phyloP scores from a whole-genome alignment of 2,797 vertebrate species.

The Sebastes oblongus region DNA sequence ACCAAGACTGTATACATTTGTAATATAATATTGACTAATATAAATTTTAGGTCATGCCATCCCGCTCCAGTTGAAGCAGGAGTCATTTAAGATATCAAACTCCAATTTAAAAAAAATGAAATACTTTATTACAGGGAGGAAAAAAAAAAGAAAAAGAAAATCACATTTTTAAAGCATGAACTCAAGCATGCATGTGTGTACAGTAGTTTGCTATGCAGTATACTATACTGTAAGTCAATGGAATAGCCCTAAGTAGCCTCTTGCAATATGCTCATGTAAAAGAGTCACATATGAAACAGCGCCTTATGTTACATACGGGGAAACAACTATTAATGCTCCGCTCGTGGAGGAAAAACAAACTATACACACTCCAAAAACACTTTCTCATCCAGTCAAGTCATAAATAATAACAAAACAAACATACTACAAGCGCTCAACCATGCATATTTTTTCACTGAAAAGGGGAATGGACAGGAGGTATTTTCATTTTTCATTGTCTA shows the following conservation, averaged over 20 bases:
- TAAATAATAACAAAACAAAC: conserved; percentile 63
- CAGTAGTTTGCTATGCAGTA: conserved; percentile 60
- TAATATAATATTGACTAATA: background rate
- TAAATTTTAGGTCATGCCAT: background rate
- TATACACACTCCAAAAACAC: conserved; percentile 12
- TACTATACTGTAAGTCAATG: conserved; percentile 18
- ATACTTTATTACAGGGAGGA: conserved; percentile 56
- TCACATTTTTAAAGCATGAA: conserved; percentile 56
- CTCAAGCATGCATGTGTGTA: conserved; percentile 57
- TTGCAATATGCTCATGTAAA: conserved; percentile 38
- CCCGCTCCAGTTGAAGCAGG: background rate
- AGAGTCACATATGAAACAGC: conserved; percentile 39
- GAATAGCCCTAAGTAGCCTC: conserved; percentile 44
- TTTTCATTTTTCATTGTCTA: conserved; percentile 21
- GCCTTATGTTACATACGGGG: conserved; percentile 6
- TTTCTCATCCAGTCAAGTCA: conserved; percentile 45
- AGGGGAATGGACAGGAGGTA: conserved; percentile 33
- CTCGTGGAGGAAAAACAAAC: conserved; percentile 10
- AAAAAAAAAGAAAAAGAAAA: background rate
- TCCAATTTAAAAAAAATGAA: conserved; percentile 25
- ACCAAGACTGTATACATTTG: background rate
- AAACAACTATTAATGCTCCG: conserved; percentile 13
- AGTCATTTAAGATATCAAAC: background rate
- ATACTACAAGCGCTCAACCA: conserved; percentile 31
- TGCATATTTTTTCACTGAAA: conserved; percentile 24